phyloP scores from a whole-genome alignment of 2,888 invertebrate genomes.

The Morpho achilles region DNA sequence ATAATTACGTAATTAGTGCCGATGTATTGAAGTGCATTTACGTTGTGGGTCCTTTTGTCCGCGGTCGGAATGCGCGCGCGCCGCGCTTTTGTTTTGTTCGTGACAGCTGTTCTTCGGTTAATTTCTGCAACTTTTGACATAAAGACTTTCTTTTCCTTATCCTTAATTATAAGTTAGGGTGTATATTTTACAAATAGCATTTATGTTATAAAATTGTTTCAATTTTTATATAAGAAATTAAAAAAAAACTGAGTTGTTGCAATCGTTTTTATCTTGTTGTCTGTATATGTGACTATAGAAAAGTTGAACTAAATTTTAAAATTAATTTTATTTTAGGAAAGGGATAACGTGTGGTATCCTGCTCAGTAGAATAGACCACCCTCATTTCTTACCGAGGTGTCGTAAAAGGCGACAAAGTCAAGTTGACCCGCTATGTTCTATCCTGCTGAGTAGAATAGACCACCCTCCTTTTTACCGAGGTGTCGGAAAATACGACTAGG shows the following conservation, averaged over 20 bases:
- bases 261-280: not conserved
- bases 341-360: too few relatives aligned
- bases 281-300: too few relatives aligned
- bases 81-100: constrained; percentile 49
- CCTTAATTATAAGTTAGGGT: constrained; percentile 2
- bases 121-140: constrained; percentile 47
- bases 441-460: too few relatives aligned
- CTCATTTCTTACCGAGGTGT: too few relatives aligned
- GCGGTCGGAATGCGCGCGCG: constrained; percentile 53
- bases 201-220: constrained; percentile 3
- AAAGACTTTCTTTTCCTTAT: constrained; percentile 26
- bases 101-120: constrained; percentile 64
- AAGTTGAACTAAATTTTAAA: too few relatives aligned
- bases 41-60: constrained; percentile 67
- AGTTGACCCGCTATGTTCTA: too few relatives aligned
- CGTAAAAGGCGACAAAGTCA: too few relatives aligned
- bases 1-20: constrained; percentile 77
- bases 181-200: constrained; percentile 1
- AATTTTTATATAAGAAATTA: too few relatives aligned
- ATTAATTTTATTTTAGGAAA: not conserved
- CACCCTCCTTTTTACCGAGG: too few relatives aligned
- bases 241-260: too few relatives aligned
- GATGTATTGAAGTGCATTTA: constrained; percentile 72
- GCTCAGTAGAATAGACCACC: too few relatives aligned
- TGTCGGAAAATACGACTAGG: too few relatives aligned